Conservation (phyloP, 2,888 invertebrate species). For the Trichopoda pennipes region DNA sequence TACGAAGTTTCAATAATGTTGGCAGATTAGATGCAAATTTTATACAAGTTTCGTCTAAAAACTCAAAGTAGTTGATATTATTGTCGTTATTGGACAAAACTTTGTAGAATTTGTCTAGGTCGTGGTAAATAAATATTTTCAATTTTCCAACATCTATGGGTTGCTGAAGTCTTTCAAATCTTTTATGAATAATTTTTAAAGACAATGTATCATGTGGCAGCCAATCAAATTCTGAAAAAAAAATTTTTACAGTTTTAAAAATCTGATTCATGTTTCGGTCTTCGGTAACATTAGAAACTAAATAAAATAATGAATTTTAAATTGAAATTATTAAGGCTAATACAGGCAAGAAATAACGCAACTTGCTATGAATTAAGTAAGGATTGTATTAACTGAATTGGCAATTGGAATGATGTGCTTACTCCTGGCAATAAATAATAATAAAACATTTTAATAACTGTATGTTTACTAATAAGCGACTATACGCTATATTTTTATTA, state of each 20-base stretch:
- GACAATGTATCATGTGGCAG: conserved; percentile 65
- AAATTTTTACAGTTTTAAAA: background rate
- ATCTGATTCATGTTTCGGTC: no score
- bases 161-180: background rate
- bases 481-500: no score
- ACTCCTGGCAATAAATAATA: no score
- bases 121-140: conserved; percentile 32
- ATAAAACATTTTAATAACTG: no score
- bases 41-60: conserved; percentile 44
- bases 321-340: no score
- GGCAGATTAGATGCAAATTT: background rate
- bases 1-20: background rate
- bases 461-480: no score
- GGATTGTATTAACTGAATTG: no score
- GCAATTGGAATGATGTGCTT: no score
- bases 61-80: conserved; percentile 12
- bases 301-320: no score
- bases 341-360: no score
- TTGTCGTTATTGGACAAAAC: background rate
- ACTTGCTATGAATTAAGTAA: no score
- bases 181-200: conserved; percentile 59
- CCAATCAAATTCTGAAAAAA: conserved; percentile 69
- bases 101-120: conserved; percentile 4
- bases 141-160: conserved; percentile 19
- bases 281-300: no score